phyloP scores from a whole-genome alignment of 2,888 invertebrate species.

The Xanthorhoe designata region DNA sequence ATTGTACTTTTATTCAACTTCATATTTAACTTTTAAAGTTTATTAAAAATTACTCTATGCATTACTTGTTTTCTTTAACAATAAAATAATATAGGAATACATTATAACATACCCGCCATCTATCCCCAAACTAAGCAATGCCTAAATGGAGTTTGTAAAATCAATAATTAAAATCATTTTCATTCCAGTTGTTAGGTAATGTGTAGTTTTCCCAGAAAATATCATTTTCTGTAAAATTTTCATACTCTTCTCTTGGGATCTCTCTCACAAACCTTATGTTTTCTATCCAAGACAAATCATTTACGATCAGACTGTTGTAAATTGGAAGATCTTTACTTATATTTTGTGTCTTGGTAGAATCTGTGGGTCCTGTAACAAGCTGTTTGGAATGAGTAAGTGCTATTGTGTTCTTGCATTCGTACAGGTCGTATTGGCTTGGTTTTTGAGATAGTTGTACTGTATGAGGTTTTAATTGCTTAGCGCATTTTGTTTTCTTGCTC shows the following conservation, averaged over 20 bases:
- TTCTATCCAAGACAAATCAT: constrained; percentile 67
- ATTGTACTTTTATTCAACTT: constrained; percentile 36
- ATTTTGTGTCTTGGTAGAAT: not conserved
- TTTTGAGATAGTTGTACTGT: not conserved
- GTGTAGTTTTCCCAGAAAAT: constrained; percentile 67
- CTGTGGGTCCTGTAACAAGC: not conserved
- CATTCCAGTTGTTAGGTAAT: constrained; percentile 59
- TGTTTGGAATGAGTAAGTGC: constrained; percentile 14
- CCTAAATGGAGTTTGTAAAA: no score
- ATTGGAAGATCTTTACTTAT: constrained; percentile 1
- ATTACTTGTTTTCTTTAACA: constrained; percentile 42
- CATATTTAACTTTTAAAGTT: constrained; percentile 16
- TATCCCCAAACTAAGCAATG: no score
- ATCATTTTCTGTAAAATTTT: constrained; percentile 43
- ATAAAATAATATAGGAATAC: no score
- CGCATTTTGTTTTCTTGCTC: constrained; percentile 2
- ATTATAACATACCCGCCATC: no score
- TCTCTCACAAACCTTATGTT: constrained; percentile 66
- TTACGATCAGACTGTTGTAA: constrained; percentile 26
- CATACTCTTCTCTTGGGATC: constrained; percentile 58
- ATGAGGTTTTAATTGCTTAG: not conserved
- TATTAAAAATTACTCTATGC: constrained; percentile 38
- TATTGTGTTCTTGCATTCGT: not conserved
- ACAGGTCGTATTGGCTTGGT: not conserved
- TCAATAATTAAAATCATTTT: constrained; percentile 51